These are phyloP conservation scores for Erinaceus europaeus DNA, from an alignment of 2,113 vertebrate genomes.

Conservation along the genomic window DNA sequence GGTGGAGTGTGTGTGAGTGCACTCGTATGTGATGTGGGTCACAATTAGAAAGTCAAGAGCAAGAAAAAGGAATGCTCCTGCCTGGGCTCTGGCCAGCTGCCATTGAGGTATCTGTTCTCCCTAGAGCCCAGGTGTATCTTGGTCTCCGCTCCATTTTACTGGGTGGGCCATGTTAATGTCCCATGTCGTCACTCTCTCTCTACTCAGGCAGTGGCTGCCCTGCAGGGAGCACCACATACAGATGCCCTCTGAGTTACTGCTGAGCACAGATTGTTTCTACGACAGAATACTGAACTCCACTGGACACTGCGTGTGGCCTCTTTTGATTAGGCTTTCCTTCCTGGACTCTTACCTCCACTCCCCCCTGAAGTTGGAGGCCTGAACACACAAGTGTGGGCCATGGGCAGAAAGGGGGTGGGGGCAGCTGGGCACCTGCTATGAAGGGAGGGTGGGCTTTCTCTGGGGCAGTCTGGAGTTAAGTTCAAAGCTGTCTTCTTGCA, in stretches of 20 bases:
- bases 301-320: neutral
- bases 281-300: neutral
- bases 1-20: neutral
- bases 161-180: constrained; percentile 38
- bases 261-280: neutral
- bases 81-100: constrained; percentile 1
- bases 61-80: constrained; percentile 22
- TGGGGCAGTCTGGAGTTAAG: neutral
- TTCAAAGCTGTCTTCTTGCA: neutral
- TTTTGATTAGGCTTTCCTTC: neutral
- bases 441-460: neutral
- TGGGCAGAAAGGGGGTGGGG: no score
- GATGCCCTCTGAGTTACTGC: neutral
- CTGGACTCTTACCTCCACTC: neutral
- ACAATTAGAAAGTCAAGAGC: neutral
- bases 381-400: no score
- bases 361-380: neutral
- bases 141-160: neutral
- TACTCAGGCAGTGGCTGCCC: neutral
- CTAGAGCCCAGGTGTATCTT: neutral
- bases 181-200: neutral
- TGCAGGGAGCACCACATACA: neutral
- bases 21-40: neutral
- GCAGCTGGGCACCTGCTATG: no score
- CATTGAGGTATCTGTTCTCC: neutral